phyloP scores from a whole-genome alignment of 2,888 invertebrate genomes.

The Chrysomela aeneicollis region DNA sequence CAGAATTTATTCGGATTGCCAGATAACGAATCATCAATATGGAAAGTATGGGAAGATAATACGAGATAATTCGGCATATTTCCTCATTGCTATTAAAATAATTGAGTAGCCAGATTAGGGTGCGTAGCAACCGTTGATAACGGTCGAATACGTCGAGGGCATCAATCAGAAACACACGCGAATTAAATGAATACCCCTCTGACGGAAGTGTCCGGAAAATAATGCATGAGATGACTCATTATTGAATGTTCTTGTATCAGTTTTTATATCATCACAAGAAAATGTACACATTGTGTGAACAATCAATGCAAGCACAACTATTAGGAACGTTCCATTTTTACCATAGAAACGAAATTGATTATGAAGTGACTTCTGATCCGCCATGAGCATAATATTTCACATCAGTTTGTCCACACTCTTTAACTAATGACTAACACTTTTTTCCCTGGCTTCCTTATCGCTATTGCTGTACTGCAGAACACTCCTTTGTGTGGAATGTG shows the following conservation, averaged over 20 bases:
- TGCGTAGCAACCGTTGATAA: not conserved
- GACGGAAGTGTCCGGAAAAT: not conserved
- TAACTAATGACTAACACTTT: too few species aligned
- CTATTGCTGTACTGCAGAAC: too few species aligned
- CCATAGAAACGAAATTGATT: too few species aligned
- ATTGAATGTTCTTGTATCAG: too few species aligned
- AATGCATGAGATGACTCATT: too few species aligned
- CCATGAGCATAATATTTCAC: too few species aligned
- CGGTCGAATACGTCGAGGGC: not conserved
- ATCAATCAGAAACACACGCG: constrained; percentile 3
- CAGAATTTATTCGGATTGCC: not conserved
- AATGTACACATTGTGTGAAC: not conserved
- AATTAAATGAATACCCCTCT: not conserved
- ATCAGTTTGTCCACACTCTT: too few species aligned
- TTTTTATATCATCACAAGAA: not conserved
- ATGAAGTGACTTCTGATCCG: too few species aligned
- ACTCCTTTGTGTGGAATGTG: too few species aligned
- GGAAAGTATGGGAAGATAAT: constrained; percentile 5
- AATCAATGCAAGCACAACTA: too few species aligned
- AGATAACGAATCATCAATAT: constrained; percentile 3
- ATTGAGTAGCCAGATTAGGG: constrained; percentile 2
- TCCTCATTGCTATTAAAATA: constrained; percentile 1
- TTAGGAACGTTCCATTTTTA: too few species aligned
- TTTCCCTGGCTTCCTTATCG: too few species aligned
- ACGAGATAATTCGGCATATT: constrained; percentile 5